Conservation (phyloP, 1,140 invertebrate species). For the Drosophila sechellia region DNA sequence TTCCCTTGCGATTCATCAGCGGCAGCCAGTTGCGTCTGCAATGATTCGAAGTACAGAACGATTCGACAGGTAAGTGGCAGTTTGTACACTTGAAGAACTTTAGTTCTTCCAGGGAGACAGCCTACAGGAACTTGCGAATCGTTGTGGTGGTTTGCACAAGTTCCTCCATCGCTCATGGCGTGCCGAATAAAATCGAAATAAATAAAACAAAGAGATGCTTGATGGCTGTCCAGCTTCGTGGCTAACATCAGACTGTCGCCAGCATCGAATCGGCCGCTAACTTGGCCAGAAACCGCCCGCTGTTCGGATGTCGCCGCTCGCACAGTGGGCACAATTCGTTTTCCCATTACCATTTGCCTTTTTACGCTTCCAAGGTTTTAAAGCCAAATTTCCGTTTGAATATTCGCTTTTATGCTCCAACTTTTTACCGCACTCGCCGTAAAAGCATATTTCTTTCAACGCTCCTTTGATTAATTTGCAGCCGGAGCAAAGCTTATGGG, state of each 20-base stretch:
- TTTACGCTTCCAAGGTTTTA: conserved; percentile 40
- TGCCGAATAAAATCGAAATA: conserved; percentile 19
- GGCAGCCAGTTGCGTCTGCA: conserved; percentile 95
- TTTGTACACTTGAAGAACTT: conserved; percentile 27
- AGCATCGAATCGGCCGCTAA: conserved; percentile 48
- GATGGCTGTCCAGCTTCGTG: conserved; percentile 72
- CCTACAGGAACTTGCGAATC: conserved; percentile 66
- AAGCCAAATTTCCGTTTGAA: conserved; percentile 34
- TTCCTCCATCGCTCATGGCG: conserved; percentile 61
- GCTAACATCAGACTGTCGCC: conserved; percentile 79
- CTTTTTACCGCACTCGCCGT: conserved; percentile 39
- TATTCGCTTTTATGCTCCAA: conserved; percentile 28
- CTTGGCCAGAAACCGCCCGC: conserved; percentile 54
- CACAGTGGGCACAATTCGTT: conserved; percentile 65
- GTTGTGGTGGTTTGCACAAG: conserved; percentile 55
- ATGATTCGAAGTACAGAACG: conserved; percentile 10
- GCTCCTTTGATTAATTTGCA: conserved; percentile 64
- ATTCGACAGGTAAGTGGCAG: conserved; percentile 25
- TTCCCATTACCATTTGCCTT: conserved; percentile 5
- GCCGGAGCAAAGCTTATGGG: conserved; percentile 52
- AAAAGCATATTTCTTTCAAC: conserved; percentile 40
- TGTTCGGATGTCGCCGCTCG: conserved; percentile 49
- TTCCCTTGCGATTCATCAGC: conserved; percentile 93
- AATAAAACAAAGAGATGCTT: conserved; percentile 39
- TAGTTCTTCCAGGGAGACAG: too few species aligned